These are phyloP conservation scores for Nyctalus aviator DNA, from an alignment of 2,797 vertebrate genomes.

Conservation along the genomic window DNA sequence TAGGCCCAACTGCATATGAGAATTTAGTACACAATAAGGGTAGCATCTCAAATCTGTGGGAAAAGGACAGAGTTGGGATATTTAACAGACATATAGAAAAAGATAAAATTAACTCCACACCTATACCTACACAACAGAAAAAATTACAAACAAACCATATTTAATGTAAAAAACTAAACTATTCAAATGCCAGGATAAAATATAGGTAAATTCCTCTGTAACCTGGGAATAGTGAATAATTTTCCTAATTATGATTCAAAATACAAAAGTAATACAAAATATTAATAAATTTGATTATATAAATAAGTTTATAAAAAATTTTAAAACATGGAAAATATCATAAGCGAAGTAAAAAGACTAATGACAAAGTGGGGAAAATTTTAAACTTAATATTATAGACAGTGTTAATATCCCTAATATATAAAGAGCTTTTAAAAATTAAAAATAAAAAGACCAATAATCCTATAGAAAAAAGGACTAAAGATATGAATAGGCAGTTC, in stretches of 20 bases:
- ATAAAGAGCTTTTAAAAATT: conserved; percentile 35
- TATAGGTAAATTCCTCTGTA: conserved; percentile 14
- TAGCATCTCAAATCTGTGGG: conserved; percentile 48
- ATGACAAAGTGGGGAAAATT: background rate
- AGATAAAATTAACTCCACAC: conserved; percentile 51
- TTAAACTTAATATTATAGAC: background rate
- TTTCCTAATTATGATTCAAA: conserved; percentile 51
- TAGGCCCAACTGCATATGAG: background rate
- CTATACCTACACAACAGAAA: conserved; percentile 27
- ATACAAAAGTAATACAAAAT: conserved; percentile 57
- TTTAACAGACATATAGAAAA: conserved; percentile 52
- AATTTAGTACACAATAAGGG: conserved; percentile 45
- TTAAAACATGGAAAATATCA: conserved; percentile 26
- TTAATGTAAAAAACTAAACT: conserved; percentile 55
- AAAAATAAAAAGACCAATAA: background rate
- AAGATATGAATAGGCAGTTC: background rate
- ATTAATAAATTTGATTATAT: conserved; percentile 49
- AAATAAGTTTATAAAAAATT: conserved; percentile 27
- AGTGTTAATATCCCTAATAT: conserved; percentile 10
- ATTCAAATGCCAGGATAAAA: conserved; percentile 44
- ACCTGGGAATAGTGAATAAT: background rate
- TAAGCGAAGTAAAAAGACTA: conserved; percentile 43
- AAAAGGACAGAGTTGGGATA: conserved; percentile 49
- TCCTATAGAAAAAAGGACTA: background rate
- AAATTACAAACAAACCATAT: conserved; percentile 61